These are phyloP conservation scores for Scaptodrosophila lebanonensis DNA, from an alignment of 1,140 invertebrate species.

Conservation along the genomic window DNA sequence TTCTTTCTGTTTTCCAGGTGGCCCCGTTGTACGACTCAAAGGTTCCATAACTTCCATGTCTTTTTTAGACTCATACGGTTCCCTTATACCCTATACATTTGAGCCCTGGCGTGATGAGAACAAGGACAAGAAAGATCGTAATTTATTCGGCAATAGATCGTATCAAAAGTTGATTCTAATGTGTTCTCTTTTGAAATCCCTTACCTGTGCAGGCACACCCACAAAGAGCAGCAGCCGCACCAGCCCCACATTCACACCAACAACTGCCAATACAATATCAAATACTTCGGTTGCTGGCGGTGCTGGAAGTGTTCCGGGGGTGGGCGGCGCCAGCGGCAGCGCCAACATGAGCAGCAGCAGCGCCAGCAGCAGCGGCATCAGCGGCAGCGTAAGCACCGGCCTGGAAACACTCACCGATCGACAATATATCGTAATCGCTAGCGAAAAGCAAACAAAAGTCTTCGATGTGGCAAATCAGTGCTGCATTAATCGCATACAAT, in stretches of 20 bases:
- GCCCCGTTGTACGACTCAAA: constrained; percentile 95
- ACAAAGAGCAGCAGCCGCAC: constrained; percentile 74
- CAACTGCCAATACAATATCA: constrained; percentile 77
- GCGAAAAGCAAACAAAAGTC: constrained; percentile 96
- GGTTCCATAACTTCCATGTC: constrained; percentile 95
- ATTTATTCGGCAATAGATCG: constrained; percentile 43
- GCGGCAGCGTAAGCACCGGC: constrained; percentile 77
- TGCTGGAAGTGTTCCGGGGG: constrained; percentile 23
- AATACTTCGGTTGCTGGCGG: constrained; percentile 56
- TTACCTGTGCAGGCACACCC: constrained; percentile 49
- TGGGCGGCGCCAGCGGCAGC: constrained; percentile 46
- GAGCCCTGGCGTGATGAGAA: constrained; percentile 93
- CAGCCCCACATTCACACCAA: constrained; percentile 75
- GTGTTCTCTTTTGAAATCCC: background rate
- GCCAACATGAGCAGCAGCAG: constrained; percentile 57
- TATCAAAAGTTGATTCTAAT: background rate
- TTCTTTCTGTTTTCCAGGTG: constrained; percentile 80
- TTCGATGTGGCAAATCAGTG: constrained; percentile 96
- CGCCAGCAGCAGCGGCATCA: constrained; percentile 68
- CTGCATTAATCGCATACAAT: constrained; percentile 90
- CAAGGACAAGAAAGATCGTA: constrained; percentile 83
- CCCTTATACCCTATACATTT: constrained; percentile 88
- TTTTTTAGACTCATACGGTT: constrained; percentile 95
- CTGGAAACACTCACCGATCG: constrained; percentile 83
- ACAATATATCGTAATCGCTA: constrained; percentile 94